phyloP scores from a whole-genome alignment of 2,113 vertebrate species.

The Grallaria varia region DNA sequence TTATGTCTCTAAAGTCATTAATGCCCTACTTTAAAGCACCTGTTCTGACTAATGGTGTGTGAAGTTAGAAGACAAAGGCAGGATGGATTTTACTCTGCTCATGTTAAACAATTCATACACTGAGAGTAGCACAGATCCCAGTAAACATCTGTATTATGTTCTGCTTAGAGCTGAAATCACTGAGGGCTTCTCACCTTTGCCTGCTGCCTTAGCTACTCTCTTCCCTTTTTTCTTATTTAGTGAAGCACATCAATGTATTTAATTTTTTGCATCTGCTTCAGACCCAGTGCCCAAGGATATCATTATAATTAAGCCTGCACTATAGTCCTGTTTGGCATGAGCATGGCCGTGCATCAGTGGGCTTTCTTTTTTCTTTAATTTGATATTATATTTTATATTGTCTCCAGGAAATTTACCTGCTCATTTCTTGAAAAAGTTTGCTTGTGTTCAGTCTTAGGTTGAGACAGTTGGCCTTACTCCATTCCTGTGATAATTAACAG shows the following conservation, averaged over 20 bases:
- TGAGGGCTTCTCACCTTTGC: background rate
- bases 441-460: background rate
- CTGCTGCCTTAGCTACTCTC: background rate
- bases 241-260: background rate
- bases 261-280: constrained; percentile 32
- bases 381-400: background rate
- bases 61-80: background rate
- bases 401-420: background rate
- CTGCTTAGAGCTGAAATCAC: background rate
- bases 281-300: background rate
- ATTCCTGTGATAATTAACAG: background rate
- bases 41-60: background rate
- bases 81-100: background rate
- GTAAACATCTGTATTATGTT: background rate
- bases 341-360: background rate
- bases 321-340: background rate
- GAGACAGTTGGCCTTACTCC: background rate
- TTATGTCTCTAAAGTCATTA: constrained; percentile 44
- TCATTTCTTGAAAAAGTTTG: background rate
- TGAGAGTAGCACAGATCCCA: background rate
- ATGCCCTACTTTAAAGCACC: background rate
- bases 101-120: background rate
- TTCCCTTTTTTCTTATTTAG: constrained; percentile 14
- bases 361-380: background rate
- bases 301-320: background rate